These are phyloP conservation scores for Sterrhoptilus dennistouni DNA, from an alignment of 2,113 vertebrate species.

Conservation along the genomic window DNA sequence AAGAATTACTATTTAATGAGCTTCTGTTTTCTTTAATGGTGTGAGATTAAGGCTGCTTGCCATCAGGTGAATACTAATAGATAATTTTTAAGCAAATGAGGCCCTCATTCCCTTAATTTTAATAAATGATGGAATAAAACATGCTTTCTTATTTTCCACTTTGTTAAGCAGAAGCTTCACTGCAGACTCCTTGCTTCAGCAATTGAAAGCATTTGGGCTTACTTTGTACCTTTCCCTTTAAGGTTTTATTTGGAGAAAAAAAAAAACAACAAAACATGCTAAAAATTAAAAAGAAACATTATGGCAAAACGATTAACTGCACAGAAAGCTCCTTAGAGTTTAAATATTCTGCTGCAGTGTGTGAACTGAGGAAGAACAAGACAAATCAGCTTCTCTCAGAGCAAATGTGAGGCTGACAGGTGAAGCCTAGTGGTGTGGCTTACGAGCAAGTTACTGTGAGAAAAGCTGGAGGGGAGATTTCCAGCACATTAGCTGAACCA, in stretches of 20 bases:
- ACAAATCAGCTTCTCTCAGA: background rate
- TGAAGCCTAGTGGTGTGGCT: background rate
- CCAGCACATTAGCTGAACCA: background rate
- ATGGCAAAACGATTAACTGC: background rate
- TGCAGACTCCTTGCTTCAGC: background rate
- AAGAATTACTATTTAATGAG: conserved; percentile 61
- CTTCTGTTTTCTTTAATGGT: conserved; percentile 59
- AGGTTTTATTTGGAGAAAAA: background rate
- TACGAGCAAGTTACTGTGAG: background rate
- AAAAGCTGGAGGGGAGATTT: conserved; percentile 19
- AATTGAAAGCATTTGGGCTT: background rate
- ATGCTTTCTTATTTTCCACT: conserved; percentile 29
- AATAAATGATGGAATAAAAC: conserved; percentile 40
- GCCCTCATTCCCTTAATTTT: conserved; percentile 43
- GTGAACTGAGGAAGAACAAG: background rate
- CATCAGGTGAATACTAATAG: conserved; percentile 63
- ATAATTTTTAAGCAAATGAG: conserved; percentile 57
- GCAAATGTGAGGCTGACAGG: background rate
- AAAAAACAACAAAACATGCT: background rate
- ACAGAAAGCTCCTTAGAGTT: background rate
- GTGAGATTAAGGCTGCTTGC: conserved; percentile 55
- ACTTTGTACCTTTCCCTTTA: background rate
- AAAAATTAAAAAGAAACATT: conserved; percentile 1
- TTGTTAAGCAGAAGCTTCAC: conserved; percentile 9
- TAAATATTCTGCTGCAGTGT: background rate